Evolutionary conservation across 2,888 invertebrate genomes (phyloP), one percentile per base, ranked within the genome.

Genomic region (Melanotus villosus): DNA sequence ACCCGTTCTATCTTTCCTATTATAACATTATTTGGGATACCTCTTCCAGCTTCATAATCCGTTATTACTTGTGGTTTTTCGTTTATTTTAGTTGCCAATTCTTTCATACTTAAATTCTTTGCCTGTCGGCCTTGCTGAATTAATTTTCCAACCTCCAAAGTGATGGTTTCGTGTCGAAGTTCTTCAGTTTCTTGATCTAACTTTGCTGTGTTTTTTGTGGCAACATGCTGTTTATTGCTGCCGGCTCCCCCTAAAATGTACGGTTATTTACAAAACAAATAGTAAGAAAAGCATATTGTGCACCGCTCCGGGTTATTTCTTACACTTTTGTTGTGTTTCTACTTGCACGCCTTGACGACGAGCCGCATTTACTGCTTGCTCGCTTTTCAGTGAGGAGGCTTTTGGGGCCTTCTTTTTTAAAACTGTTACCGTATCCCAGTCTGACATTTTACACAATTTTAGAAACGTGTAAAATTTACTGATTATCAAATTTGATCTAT

Each of bases 141-240:
- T 38, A 97, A 87, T 86, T 95, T 94, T 16, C 97, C 97, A 73
- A 99, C 91, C 84, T 96, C 96, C 70, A 95, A 85, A 16, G 95
- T 89, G 65, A 96, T 90, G 76, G 90, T 94, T 74, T 97, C 96
- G 86, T 99, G 99, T 80, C 95, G 95, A 78, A 99, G 87, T 88
- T 99, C 98, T 85, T 99, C 99, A 73, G 98, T 99, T 88, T 99
- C 99, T 78, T 97, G 91, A 84, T 99, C 99, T 77, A 99, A 89
- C 87, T 98, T 98, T 52, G 97, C 97, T 64, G 98, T 98, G 85
- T 99, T 99, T 88, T 98, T 95, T 76, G 96, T 95, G n/a, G 95
- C 94, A 43, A 90, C 92, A 83, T 97, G 96, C 86, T 99, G 99
- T 87, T 97, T 98, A 86, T 99, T 99, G 79, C 95, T 93, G 76